phyloP scores from a whole-genome alignment of 2,797 vertebrate species.

The Schizothorax lantsangensis region DNA sequence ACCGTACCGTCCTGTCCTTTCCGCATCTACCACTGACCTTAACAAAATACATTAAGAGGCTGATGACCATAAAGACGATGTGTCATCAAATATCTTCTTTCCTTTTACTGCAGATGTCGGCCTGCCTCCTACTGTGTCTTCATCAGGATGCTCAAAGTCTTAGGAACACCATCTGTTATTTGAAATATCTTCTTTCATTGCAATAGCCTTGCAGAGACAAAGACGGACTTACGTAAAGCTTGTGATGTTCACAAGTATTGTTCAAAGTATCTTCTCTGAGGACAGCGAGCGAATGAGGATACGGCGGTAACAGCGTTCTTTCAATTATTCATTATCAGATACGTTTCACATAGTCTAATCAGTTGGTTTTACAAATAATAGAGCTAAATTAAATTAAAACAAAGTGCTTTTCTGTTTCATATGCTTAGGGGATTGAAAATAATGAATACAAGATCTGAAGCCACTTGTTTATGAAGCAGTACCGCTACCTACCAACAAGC shows the following conservation, averaged over 20 bases:
- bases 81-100: slow-evolving; percentile 7
- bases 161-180: slow-evolving; percentile 19
- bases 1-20: neutral
- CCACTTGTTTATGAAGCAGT: neutral
- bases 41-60: neutral
- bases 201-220: neutral
- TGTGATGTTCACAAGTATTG: neutral
- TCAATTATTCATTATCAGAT: slow-evolving; percentile 22
- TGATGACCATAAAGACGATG: neutral
- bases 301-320: neutral
- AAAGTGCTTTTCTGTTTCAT: neutral
- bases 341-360: neutral
- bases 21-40: neutral
- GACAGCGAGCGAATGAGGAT: slow-evolving; percentile 8
- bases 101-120: slow-evolving; percentile 29
- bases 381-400: slow-evolving; percentile 1
- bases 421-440: neutral
- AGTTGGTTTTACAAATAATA: slow-evolving; percentile 6
- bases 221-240: neutral
- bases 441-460: neutral
- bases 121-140: slow-evolving; percentile 1
- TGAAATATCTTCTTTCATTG: slow-evolving; percentile 27
- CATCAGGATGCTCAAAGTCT: slow-evolving; percentile 10
- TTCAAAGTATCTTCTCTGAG: slow-evolving; percentile 1
- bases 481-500: neutral